Percentiles rank a stretch among this genome's conserved stretches.
phyloP scores from a whole-genome alignment of 2,797 vertebrate genomes.

The Kryptopterus vitreolus region DNA sequence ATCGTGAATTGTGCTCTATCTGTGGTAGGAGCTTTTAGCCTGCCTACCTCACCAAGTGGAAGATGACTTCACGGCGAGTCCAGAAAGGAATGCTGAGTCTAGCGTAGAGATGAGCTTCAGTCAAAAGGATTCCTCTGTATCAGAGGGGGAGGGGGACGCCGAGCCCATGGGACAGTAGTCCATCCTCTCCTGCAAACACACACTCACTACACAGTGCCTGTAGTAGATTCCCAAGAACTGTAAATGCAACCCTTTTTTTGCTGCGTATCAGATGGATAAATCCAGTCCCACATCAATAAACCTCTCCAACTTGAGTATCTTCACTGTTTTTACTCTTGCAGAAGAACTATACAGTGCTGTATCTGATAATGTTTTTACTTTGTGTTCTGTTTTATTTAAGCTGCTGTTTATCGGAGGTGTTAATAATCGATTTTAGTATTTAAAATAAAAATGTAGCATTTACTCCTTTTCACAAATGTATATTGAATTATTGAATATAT shows the following conservation, averaged over 20 bases:
- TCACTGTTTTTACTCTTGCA: constrained; percentile 13
- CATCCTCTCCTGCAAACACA: constrained; percentile 32
- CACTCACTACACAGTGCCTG: constrained; percentile 52
- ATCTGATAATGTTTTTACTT: background rate
- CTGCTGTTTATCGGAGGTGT: background rate
- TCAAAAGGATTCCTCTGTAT: constrained; percentile 84
- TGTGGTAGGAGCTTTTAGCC: constrained; percentile 85
- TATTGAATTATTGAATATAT: background rate
- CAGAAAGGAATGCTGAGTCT: constrained; percentile 74
- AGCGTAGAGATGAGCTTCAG: constrained; percentile 52
- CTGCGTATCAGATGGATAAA: constrained; percentile 54
- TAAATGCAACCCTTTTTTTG: constrained; percentile 54
- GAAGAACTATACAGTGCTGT: background rate
- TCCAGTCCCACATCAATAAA: constrained; percentile 73
- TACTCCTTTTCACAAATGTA: background rate
- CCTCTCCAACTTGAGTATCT: constrained; percentile 50
- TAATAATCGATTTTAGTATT: background rate
- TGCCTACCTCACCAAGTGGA: constrained; percentile 93
- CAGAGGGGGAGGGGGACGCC: constrained; percentile 84
- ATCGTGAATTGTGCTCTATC: background rate
- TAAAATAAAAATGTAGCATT: background rate
- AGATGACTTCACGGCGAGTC: constrained; percentile 82
- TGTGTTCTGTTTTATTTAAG: background rate
- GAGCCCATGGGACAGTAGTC: constrained; percentile 73
- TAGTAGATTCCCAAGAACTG: constrained; percentile 47